Base-by-base conservation (phyloP, 1,140 invertebrate species). In the Physella acuta region DNA sequence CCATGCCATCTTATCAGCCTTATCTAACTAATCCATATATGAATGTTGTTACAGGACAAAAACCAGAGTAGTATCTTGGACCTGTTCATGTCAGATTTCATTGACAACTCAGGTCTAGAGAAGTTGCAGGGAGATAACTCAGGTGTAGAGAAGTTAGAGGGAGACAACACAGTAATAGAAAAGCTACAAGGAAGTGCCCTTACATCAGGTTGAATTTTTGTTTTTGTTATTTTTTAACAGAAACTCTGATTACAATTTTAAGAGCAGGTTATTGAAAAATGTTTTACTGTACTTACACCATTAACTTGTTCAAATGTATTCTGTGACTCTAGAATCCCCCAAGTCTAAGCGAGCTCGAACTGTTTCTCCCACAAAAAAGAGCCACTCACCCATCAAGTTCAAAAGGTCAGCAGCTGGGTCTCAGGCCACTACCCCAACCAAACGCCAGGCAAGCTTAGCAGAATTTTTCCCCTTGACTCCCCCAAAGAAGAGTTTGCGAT, bases 51-150 rank as follows among this genome's bases (percentile, higher is more conserved):
- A 24, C n/a, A 61, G 59, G 36, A 39, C 31, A 61, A 37, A n/a
- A 39, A 26, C 36, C 59, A 61, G 34, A 4, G 37, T 14, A 61
- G 5, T 14, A 37, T 61, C 2, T 26, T 61, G 36, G 59, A 61
- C 59, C 28, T 61, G 59, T 61, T 61, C 37, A 61, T 31, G 14
- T 2, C 8, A 26, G 33, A 61, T 26, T 61, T 61, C 33, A 39
- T 61, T 20, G 59, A 61, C 3, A n/a, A 61, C 3, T 8, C 53
- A 26, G 28, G 11, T 17, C 53, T 31, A 14, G 53, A 56, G 2
- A 3, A 31, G 3, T 1, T 31, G 53, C 3, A 5, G 3, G 24
- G 8, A 3, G 53, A 56, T 30, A 31, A 26, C 24, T 4, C 16
- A 11, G 2, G 5, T 28, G 53, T 31, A 11, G 33, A 31, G 5